Evolutionary conservation across 2,888 invertebrate species (phyloP).

Genomic region (Drosophila fulvimacula): DNA sequence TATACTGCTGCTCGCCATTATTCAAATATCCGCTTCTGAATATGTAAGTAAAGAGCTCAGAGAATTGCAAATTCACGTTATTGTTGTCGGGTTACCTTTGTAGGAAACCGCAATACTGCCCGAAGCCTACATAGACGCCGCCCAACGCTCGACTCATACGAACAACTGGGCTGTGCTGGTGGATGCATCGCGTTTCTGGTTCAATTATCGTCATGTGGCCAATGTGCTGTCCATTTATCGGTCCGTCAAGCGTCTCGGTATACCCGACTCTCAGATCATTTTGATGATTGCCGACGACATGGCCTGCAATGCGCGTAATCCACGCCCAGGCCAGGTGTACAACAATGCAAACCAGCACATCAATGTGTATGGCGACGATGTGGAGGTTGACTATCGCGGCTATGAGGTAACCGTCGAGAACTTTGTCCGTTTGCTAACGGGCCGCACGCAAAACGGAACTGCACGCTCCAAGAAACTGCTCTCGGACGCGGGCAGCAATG

Average conservation of each 20-base stretch:
- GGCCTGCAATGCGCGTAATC: constrained; percentile 99
- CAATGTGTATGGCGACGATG: constrained; percentile 99
- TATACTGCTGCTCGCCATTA: constrained; percentile 19
- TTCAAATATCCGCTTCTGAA: constrained; percentile 9
- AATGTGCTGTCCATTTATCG: constrained; percentile 99
- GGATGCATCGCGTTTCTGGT: constrained; percentile 99
- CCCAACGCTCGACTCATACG: constrained; percentile 88
- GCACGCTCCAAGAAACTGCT: constrained; percentile 97
- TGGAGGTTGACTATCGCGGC: constrained; percentile 99
- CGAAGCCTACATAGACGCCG: constrained; percentile 79
- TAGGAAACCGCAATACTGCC: constrained; percentile 68
- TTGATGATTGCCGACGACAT: constrained; percentile 99
- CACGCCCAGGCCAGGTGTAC: constrained; percentile 98
- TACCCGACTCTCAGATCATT: constrained; percentile 99
- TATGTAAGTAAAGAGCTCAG: constrained; percentile 25
- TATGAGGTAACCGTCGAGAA: constrained; percentile 99
- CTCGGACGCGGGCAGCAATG: constrained; percentile 98
- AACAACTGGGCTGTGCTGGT: constrained; percentile 99
- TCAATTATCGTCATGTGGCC: constrained; percentile 99
- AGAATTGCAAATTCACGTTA: not conserved
- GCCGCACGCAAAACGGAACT: constrained; percentile 95
- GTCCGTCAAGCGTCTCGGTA: constrained; percentile 98
- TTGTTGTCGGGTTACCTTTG: not conserved
- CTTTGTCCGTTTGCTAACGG: constrained; percentile 97
- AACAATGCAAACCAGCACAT: constrained; percentile 99